Evolutionary conservation across 2,797 vertebrate species (phyloP), one percentile per base, ranked within the genome.

Genomic region (Cacajao melanocephalus): DNA sequence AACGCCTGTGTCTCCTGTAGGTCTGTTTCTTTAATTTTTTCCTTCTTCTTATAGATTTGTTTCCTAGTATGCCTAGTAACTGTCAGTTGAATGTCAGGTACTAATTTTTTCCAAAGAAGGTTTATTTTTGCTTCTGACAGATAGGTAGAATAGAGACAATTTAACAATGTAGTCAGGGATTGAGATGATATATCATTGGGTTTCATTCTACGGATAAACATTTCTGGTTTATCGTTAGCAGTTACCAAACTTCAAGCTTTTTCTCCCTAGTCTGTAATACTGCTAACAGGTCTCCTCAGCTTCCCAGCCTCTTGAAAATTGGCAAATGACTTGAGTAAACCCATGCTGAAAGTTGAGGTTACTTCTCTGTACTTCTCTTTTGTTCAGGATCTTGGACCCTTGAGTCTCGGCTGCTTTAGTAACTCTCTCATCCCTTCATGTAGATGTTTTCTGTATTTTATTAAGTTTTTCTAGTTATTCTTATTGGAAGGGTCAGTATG

Each of bases 91-190:
- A 55, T 79, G 33, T 87, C n/a, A 94, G 80, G 50, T 89, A 87
- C 48, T 89, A 67, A 50, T 33, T 90, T 94, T 89, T 73, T 67
- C 50, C 28, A 90, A 72, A 82, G 80, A 55, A 33, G 14, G 14
- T 86, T 92, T 80, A 36, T 93, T 92, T 92, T 90, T 76, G 41
- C 67, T 94, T 76, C 75, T 83, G 83, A 58, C 4, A 52, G 33
- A 14, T 78, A 92, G 46, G 46, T 93, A 50, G 36, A 46, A 4
- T 88, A 67, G 58, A 82, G 64, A 85, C 30, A 85, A 17, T 87
- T 88, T 55, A 81, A 83, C 17, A 80, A 88, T 28, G 84, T 76
- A 91, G 28, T 90, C 22, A 33, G 24, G 26, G 55, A 50, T 30
- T 85, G 39, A 52, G 15, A 57, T 85, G 73, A 41, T 81, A 24